Evolutionary conservation across 1,140 invertebrate species (phyloP).

Genomic region (Calliphora vicina): DNA sequence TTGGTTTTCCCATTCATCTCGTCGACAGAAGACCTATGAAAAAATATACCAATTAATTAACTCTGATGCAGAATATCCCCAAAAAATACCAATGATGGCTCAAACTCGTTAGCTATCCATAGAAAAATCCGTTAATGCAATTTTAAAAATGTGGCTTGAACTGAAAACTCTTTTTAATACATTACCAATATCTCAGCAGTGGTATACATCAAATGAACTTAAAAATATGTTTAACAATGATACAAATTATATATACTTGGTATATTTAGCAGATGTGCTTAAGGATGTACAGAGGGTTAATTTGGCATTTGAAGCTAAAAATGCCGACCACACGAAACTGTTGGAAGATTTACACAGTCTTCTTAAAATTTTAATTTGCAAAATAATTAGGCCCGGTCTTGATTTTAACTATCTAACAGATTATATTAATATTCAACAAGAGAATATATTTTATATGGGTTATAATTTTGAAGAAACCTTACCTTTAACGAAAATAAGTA

Average conservation of each 20-base stretch:
- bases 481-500: not conserved
- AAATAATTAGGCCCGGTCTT: not conserved
- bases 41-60: slow-evolving; percentile 4
- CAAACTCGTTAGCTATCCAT: not conserved
- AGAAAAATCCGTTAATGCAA: not conserved
- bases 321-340: not conserved
- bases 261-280: not conserved
- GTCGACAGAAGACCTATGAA: not conserved
- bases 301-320: not conserved
- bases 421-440: not conserved
- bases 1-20: slow-evolving; percentile 14
- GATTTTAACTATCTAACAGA: not conserved
- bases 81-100: not conserved
- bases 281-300: not conserved
- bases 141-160: not conserved
- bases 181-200: not conserved
- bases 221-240: not conserved
- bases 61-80: not conserved
- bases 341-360: not conserved
- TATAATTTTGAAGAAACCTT: not conserved
- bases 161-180: not conserved
- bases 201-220: not conserved
- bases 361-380: not conserved
- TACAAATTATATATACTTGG: not conserved
- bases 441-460: not conserved